Evolutionary conservation across 1,140 invertebrate species (phyloP), one percentile per base, ranked within the genome.

Genomic region (Cherax destructor): DNA sequence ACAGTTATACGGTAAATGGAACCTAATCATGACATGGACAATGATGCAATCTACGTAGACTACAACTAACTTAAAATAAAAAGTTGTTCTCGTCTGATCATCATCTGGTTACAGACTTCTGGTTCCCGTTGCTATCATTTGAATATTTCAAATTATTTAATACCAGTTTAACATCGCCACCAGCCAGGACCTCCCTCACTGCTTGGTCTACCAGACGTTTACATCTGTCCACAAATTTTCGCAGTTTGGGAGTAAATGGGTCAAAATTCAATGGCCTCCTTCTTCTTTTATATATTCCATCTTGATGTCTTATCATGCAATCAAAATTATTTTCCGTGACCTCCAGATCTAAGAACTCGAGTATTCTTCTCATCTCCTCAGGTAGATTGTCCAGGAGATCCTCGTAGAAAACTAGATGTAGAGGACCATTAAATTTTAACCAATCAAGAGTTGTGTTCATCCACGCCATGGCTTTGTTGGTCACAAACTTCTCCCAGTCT

Each of bases 401-500:
- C 92, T 97, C 96, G 93, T 97, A 97, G 94, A 96, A 96, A n/a
- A 97, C 95, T 24, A 97, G 95, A 93, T 96, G 96, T 50, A 96
- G 94, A 16, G 96, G 96, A 52, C 96, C 96, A 1, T 95, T 95
- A 93, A 97, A 97, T 92, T 96, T 96, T 41, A 97, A 94, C 97
- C 97, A 97, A 92, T 96, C 95, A 3, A 96, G 93, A 93, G 97
- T 96, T 50, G 96, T 96, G 21, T 95, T 94, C 94, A 96, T 95
- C 97, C 97, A 97, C 3, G 95, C 94, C 65, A 94, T 93, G n/a
- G 96, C 94, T 93, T 97, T 96, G n/a, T 95, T 95, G 18, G 94
- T 94, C 10, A 97, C 96, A 94, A 97, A 97, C 74, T 96, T 95
- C 61, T 95, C 95, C 97, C 97, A 97, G 94, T 96, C 97, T 97